A percentile compares a stretch with the other conserved stretches of the same genome.
Conservation (phyloP, 2,113 vertebrate species). For the Sitta europaea region DNA sequence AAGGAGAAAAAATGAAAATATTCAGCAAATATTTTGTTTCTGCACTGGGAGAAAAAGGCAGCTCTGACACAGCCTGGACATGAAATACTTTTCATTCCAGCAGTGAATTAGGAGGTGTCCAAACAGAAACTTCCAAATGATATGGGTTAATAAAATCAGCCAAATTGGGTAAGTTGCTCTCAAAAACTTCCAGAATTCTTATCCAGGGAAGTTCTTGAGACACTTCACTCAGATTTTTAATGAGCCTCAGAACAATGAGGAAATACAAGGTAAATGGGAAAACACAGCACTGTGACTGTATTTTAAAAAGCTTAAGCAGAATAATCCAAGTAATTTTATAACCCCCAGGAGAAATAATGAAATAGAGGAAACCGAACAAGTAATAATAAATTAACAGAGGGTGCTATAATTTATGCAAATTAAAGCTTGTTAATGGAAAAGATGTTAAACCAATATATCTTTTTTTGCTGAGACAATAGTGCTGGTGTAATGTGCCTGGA, state of each 20-base stretch:
- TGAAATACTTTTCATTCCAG: not conserved
- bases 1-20: not conserved
- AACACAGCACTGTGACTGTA: not conserved
- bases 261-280: not conserved
- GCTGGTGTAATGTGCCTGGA: not conserved
- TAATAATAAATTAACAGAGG: slow-evolving; percentile 20
- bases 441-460: slow-evolving; percentile 9
- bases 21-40: not conserved
- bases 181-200: not conserved
- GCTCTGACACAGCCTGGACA: not conserved
- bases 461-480: not conserved
- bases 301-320: not conserved
- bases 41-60: not conserved
- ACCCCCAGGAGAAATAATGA: slow-evolving; percentile 15
- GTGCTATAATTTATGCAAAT: slow-evolving; percentile 44
- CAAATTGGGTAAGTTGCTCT: not conserved
- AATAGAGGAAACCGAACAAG: not conserved
- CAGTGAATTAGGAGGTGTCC: not conserved
- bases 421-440: slow-evolving; percentile 29
- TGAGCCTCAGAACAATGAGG: not conserved
- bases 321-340: slow-evolving; percentile 23
- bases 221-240: not conserved
- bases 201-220: not conserved
- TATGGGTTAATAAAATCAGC: not conserved
- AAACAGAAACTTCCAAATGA: not conserved